These are phyloP conservation scores for Zosterops japonicus DNA, from an alignment of 2,113 vertebrate genomes.

Conservation along the genomic window DNA sequence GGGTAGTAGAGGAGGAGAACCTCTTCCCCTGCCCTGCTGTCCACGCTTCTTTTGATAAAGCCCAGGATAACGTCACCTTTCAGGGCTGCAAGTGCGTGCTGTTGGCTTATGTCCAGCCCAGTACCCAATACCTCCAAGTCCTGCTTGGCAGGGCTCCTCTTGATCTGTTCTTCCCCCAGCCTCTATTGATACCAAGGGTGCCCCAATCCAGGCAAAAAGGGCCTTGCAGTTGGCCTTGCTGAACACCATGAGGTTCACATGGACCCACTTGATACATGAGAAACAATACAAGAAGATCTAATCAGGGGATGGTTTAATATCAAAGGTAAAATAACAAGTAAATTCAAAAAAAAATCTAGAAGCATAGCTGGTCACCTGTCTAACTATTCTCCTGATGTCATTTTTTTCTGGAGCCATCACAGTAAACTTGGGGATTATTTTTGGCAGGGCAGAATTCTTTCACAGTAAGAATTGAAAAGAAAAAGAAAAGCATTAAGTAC, in stretches of 20 bases:
- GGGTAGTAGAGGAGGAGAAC: background rate
- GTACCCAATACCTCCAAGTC: no score
- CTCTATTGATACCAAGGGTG: background rate
- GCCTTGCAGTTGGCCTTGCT: background rate
- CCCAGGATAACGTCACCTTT: background rate
- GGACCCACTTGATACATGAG: background rate
- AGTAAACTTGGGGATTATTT: background rate
- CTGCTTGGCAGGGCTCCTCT: background rate
- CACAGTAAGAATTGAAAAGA: background rate
- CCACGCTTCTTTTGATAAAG: accelerated
- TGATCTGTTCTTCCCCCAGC: background rate
- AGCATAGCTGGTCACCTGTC: background rate
- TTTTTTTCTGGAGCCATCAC: background rate
- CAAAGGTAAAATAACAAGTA: background rate
- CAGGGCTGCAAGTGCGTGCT: background rate
- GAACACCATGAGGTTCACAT: background rate
- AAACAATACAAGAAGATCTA: background rate
- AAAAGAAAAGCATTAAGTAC: background rate
- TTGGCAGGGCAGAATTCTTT: background rate
- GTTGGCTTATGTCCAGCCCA: background rate
- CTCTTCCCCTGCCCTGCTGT: background rate
- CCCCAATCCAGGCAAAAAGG: background rate
- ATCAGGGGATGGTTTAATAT: background rate
- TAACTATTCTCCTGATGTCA: background rate
- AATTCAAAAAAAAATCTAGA: background rate